phyloP scores from a whole-genome alignment of 2,888 invertebrate species.

The Antheraea assamensis region DNA sequence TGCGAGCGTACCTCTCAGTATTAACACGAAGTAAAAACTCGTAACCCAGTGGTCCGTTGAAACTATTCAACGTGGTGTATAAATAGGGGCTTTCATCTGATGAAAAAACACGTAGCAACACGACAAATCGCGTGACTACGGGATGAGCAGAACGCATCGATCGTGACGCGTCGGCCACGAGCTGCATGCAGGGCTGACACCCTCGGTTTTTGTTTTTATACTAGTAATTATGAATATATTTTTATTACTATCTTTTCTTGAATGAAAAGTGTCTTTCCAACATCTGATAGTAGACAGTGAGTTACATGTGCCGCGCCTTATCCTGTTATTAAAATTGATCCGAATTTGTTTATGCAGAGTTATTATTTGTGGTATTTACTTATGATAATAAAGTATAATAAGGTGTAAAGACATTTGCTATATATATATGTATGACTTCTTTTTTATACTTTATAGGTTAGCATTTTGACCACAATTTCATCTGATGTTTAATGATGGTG shows the following conservation, averaged over 20 bases:
- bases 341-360: not conserved
- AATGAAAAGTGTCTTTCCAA: not conserved
- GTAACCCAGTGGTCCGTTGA: conserved; percentile 68
- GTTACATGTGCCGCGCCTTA: not conserved
- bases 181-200: conserved; percentile 2
- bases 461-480: too few species aligned
- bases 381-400: not conserved
- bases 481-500: too few species aligned
- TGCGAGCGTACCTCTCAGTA: not conserved
- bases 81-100: conserved; percentile 71
- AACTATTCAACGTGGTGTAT: conserved; percentile 66
- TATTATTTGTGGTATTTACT: not conserved
- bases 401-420: too few species aligned
- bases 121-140: conserved; percentile 71
- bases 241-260: not conserved
- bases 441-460: too few species aligned
- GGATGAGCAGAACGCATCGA: conserved; percentile 46
- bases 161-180: conserved; percentile 22
- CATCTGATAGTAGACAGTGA: not conserved
- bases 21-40: conserved; percentile 58
- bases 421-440: too few species aligned
- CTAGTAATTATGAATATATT: not conserved
- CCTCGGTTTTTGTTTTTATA: not conserved
- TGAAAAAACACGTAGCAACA: conserved; percentile 67
- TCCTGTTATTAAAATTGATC: not conserved